Conservation (phyloP, 2,888 invertebrate genomes). For the Acanthacorydalis orientalis region DNA sequence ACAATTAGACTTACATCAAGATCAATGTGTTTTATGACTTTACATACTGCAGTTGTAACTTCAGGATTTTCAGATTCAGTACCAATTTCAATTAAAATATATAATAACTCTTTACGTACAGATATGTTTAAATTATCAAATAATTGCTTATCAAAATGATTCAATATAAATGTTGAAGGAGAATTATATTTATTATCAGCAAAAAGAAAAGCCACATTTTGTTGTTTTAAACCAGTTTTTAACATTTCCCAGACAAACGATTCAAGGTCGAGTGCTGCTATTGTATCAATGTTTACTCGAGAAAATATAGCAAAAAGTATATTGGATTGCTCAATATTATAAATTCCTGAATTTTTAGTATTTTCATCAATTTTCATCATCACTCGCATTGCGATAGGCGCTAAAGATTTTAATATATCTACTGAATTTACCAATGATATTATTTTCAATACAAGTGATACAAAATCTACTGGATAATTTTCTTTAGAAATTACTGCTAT, state of each 20-base stretch:
- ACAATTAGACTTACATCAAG: conserved; percentile 43
- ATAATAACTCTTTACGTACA: conserved; percentile 29
- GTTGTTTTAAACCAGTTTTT: conserved; percentile 32
- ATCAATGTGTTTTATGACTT: conserved; percentile 46
- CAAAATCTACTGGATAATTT: conserved; percentile 26
- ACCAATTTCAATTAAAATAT: conserved; percentile 35
- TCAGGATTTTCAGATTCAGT: conserved; percentile 40
- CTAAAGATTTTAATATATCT: conserved; percentile 15
- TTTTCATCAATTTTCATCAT: neutral
- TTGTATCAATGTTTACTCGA: conserved; percentile 34
- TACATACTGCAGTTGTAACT: conserved; percentile 40
- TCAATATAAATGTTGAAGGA: conserved; percentile 32
- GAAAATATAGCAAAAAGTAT: conserved; percentile 15
- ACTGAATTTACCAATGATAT: conserved; percentile 15
- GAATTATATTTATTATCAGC: conserved; percentile 25
- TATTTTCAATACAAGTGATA: conserved; percentile 23
- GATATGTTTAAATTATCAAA: conserved; percentile 33
- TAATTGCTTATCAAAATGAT: conserved; percentile 35
- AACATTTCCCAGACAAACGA: conserved; percentile 40
- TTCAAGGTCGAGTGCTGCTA: conserved; percentile 25
- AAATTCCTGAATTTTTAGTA: neutral
- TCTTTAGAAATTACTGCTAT: conserved; percentile 22
- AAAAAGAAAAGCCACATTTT: conserved; percentile 27
- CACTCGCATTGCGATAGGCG: neutral
- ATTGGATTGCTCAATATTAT: conserved; percentile 15